Conservation (phyloP, 2,797 vertebrate species). For the Scyliorhinus canicula region DNA sequence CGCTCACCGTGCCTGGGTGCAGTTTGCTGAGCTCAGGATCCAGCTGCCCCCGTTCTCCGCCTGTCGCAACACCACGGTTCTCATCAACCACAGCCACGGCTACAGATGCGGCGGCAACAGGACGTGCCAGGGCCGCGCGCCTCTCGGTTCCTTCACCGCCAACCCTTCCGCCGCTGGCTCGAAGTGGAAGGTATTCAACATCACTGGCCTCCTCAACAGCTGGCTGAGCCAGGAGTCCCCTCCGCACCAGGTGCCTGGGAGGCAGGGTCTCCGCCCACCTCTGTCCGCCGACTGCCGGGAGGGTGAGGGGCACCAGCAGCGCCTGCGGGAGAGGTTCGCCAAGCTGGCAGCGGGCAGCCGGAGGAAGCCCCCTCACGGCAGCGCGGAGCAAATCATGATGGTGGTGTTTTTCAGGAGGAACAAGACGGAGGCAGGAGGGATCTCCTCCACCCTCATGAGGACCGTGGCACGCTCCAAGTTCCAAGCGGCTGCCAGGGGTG, state of each 20-base stretch:
- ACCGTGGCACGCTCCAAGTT: slow-evolving; percentile 75
- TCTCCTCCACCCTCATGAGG: slow-evolving; percentile 64
- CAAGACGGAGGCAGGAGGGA: slow-evolving; percentile 44
- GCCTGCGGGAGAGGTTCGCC: background rate
- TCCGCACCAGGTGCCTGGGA: background rate
- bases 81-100: background rate
- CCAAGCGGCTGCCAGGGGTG: slow-evolving; percentile 47
- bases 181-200: background rate
- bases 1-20: background rate
- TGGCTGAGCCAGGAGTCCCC: background rate
- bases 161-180: background rate
- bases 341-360: background rate
- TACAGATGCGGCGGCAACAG: background rate
- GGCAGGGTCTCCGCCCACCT: background rate
- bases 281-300: background rate
- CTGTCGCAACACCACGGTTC: background rate
- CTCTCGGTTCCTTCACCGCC: background rate
- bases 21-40: slow-evolving; percentile 28
- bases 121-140: background rate
- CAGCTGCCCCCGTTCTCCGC: background rate
- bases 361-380: background rate
- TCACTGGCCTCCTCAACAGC: background rate
- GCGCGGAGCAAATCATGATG: slow-evolving; percentile 60
- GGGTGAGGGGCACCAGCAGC: no score
- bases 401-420: slow-evolving; percentile 73